Evolutionary conservation across 2,888 invertebrate species (phyloP).

Genomic region (Leptinotarsa rubiginosa): DNA sequence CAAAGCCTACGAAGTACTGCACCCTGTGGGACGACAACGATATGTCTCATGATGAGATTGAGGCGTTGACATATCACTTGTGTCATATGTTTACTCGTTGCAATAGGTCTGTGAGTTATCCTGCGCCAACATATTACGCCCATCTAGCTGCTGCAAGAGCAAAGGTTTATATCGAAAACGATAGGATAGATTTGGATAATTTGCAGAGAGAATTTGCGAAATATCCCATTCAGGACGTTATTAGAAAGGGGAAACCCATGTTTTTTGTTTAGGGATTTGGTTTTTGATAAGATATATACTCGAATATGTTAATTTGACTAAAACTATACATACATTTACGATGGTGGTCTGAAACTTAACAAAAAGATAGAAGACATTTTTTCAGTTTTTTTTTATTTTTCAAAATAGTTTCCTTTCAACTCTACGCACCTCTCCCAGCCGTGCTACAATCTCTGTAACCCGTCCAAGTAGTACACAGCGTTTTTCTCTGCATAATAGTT

Average conservation of each 20-base stretch:
- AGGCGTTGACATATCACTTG: slow-evolving; percentile 82
- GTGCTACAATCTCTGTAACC: too few species aligned
- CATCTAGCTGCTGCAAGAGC: slow-evolving; percentile 86
- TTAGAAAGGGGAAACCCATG: slow-evolving; percentile 74
- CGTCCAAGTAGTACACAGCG: too few species aligned
- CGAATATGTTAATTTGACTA: too few species aligned
- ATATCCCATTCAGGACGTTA: slow-evolving; percentile 69
- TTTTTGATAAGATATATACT: too few species aligned
- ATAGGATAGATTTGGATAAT: slow-evolving; percentile 65
- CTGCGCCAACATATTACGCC: slow-evolving; percentile 89
- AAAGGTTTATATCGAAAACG: slow-evolving; percentile 65
- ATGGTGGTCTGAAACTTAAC: too few species aligned
- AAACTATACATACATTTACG: too few species aligned
- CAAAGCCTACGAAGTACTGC: slow-evolving; percentile 88
- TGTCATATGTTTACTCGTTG: slow-evolving; percentile 90
- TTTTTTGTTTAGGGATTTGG: slow-evolving; percentile 78
- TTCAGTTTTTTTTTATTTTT: too few species aligned
- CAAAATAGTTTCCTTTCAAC: too few species aligned
- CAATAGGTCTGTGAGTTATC: slow-evolving; percentile 85
- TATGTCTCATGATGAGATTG: slow-evolving; percentile 79
- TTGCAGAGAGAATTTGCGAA: slow-evolving; percentile 68
- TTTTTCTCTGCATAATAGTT: too few species aligned
- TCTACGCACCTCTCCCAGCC: too few species aligned
- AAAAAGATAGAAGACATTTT: too few species aligned
- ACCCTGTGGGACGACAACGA: slow-evolving; percentile 83